These are phyloP conservation scores for Aporophyla nigra DNA, from an alignment of 2,888 invertebrate species.

Conservation along the genomic window DNA sequence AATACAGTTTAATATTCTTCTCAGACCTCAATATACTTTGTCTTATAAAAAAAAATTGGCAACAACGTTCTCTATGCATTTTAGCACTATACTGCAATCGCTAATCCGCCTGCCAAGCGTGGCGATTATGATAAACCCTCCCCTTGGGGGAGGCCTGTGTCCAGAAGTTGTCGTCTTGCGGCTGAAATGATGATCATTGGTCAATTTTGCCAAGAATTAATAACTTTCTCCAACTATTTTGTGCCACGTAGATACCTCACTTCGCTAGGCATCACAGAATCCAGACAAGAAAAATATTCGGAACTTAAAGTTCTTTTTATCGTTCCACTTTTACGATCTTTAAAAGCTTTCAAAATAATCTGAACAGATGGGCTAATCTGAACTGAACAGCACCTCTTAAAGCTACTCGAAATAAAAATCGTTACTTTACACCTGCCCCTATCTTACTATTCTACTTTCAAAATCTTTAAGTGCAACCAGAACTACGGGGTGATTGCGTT, in stretches of 20 bases:
- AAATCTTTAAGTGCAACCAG: slow-evolving; percentile 17
- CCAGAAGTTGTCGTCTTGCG: no score
- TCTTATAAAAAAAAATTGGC: no score
- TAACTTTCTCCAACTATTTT: neutral
- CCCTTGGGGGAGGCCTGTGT: no score
- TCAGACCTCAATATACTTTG: no score
- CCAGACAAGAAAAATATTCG: neutral
- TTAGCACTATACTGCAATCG: no score
- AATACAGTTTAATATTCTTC: no score
- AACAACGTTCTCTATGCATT: no score
- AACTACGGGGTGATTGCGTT: neutral
- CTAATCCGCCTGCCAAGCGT: no score
- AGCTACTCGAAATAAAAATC: slow-evolving; percentile 19
- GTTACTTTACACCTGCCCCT: neutral
- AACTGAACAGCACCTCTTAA: slow-evolving; percentile 21
- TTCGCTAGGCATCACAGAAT: neutral
- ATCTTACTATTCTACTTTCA: neutral
- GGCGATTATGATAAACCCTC: no score
- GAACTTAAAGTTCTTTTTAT: neutral
- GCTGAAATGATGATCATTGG: no score
- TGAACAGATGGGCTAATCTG: slow-evolving; percentile 10
- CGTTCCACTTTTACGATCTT: neutral
- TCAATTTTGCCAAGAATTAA: no score
- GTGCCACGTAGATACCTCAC: neutral
- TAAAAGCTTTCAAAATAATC: slow-evolving; percentile 43